A percentile compares a stretch with the other conserved stretches of the same genome.
phyloP scores from a whole-genome alignment of 2,113 vertebrate species.

The Salvelinus namaycush region DNA sequence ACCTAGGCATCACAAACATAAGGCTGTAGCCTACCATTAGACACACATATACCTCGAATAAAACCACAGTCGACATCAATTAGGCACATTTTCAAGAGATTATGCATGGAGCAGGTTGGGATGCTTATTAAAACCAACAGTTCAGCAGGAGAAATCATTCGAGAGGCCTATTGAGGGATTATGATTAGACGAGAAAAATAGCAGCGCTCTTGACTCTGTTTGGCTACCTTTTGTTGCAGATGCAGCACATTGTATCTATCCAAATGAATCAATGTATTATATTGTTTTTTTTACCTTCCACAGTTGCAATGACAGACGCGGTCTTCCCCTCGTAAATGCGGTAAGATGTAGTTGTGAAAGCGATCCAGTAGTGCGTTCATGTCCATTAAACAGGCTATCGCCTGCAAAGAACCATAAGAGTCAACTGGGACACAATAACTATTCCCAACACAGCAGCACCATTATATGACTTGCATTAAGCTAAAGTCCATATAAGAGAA shows the following conservation, averaged over 20 bases:
- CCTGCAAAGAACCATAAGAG: constrained; percentile 91
- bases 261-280: constrained; percentile 24
- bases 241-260: constrained; percentile 16
- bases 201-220: not conserved
- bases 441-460: constrained; percentile 67
- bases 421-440: constrained; percentile 84
- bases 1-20: constrained; percentile 5
- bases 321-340: constrained; percentile 97
- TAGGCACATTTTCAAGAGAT: constrained; percentile 22
- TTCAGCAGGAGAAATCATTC: constrained; percentile 58
- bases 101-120: constrained; percentile 26
- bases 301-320: constrained; percentile 99
- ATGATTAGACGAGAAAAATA: constrained; percentile 43
- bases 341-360: constrained; percentile 99
- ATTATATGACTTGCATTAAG: constrained; percentile 52
- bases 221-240: not conserved
- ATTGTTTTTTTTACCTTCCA: constrained; percentile 86
- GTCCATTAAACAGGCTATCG: constrained; percentile 99
- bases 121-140: constrained; percentile 23
- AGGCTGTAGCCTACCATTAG: too few relatives aligned
- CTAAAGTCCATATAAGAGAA: constrained; percentile 2
- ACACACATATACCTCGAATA: constrained; percentile 4
- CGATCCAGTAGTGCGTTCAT: constrained; percentile 99
- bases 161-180: constrained; percentile 64
- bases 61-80: constrained; percentile 14